Evolutionary conservation across 2,888 invertebrate species (phyloP), one percentile per base, ranked within the genome.

Genomic region (Drosophila robusta): DNA sequence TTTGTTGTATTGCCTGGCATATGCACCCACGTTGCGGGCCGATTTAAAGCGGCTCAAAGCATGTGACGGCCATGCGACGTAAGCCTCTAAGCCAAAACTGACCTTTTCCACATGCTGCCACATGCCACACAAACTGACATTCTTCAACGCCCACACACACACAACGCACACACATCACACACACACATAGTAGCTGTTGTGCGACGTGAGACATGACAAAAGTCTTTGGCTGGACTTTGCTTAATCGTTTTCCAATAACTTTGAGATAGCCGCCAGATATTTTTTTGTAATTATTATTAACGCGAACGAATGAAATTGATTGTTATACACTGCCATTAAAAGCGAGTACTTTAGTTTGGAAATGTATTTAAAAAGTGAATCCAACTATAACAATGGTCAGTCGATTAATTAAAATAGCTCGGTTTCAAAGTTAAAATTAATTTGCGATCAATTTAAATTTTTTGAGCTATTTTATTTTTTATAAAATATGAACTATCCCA

Each of bases 31-130:
- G 38, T 39, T 51, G 41, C 41, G 41, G 29, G 39, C 22, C 75
- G 68, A 80, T 82, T 82, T 78, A 78, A 78, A 73, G 66, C 64
- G 66, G 50, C 70, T 78, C 66, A 69, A 68, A 56, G 66, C 78
- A 60, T 69, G 57, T 55, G 71, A 57, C 55, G 47, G 52, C 63
- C 70, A 60, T 62, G 65, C 65, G 45, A 57, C 56, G 49, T 75
- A 79, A 79, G 84, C 73, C 82, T 83, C 46, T 78, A 78, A 84
- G 78, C 80, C 67, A 75, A 66, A 76, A 84, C 73, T 78, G 84
- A 83, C 82, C 82, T 81, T 81, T 73, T 80, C 63, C 65, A 73
- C 72, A 79, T 63, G 64, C 63, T 50, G 52, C 42, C 52, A 46
- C 34, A 62, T 39, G 45, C 39, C 22, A 29, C 32, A 34, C 52